Evolutionary conservation across 2,113 vertebrate genomes (phyloP), one percentile per base, ranked within the genome.

Genomic region (Perccottus glenii): DNA sequence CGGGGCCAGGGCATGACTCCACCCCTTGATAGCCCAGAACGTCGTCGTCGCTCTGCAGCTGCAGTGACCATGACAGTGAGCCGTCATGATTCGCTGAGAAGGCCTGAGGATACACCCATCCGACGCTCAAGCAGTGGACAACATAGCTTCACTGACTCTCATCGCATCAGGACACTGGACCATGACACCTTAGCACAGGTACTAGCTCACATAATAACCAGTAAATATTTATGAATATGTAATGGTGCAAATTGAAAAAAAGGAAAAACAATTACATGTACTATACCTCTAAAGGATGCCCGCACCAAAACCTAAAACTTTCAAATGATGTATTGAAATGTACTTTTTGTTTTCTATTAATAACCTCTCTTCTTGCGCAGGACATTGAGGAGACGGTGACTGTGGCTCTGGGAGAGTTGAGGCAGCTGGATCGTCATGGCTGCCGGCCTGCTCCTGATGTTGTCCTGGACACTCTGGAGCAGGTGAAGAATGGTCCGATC

Each of bases 331-430:
- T 27, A 11, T 11, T 11, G 27, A 32, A 27, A 5, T 33, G 27
- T 19, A 50, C 9, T 14, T 11, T 32, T 11, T 52, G 11, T 12
- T 53, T 57, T 19, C 27, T 55, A 11, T 11, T 11, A 5, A 11
- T 27, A 4, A 43, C 9, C n/a, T 35, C 9, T 10, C 4, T 9
- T 42, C 11, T 3, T 40, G 16, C 45, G 74, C 87, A 99, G 98
- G 97, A 99, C 88, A 96, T 99, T 2, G 96, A 98, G 89, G 96
- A 99, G 85, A 96, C 95, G 0, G 96, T 99, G 94, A 98, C 94
- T 19, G 94, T 95, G 0, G 97, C 95, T 0, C 89, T 99, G 82
- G 98, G 95, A 0, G 96, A 98, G 87, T 89, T 98, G 38, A 91
- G 96, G 16, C 96, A 98, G 84, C 90, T 98, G 71, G 97, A 98